These are phyloP conservation scores for Pollicipes pollicipes DNA, from an alignment of 1,140 invertebrate species.

Conservation along the genomic window DNA sequence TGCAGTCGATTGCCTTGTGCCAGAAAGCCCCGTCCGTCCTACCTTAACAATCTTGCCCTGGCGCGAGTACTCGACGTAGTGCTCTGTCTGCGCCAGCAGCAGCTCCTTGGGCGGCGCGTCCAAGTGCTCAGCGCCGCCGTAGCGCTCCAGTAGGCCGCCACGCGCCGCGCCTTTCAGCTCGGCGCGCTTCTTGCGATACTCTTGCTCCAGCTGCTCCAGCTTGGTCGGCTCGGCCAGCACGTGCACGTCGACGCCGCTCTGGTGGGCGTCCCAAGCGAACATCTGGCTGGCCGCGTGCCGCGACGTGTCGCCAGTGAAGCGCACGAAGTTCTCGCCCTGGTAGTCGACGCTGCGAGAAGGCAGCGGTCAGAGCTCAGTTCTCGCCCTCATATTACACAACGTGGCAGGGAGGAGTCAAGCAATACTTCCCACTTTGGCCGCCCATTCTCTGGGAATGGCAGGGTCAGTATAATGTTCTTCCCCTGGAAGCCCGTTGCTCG, in stretches of 20 bases:
- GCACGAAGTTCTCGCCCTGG: slow-evolving; percentile 87
- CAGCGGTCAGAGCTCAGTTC: slow-evolving; percentile 4
- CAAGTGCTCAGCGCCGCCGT: slow-evolving; percentile 83
- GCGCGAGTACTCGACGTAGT: slow-evolving; percentile 89
- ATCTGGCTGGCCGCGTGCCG: slow-evolving; percentile 77
- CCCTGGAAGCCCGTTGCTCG: too few relatives aligned
- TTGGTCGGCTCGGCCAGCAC: slow-evolving; percentile 94
- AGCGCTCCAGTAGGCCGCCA: slow-evolving; percentile 58
- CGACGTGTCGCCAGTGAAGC: slow-evolving; percentile 81
- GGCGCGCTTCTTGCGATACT: slow-evolving; percentile 76
- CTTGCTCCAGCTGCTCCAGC: slow-evolving; percentile 71
- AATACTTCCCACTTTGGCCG: too few relatives aligned
- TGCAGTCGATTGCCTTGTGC: too few relatives aligned
- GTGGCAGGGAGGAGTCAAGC: too few relatives aligned
- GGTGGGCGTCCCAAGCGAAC: slow-evolving; percentile 96
- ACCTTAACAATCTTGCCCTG: slow-evolving; percentile 61
- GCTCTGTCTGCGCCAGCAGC: slow-evolving; percentile 82
- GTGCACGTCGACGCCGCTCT: slow-evolving; percentile 87
- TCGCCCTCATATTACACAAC: slow-evolving; percentile 8
- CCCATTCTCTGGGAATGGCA: neutral
- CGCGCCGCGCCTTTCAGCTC: slow-evolving; percentile 59
- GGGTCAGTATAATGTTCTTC: slow-evolving; percentile 28
- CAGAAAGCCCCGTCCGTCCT: too few relatives aligned
- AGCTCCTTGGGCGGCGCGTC: slow-evolving; percentile 65
- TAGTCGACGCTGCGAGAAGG: slow-evolving; percentile 50